Percentiles rank a stretch among this genome's conserved stretches.
Conservation (phyloP, 2,113 vertebrate species). For the zebrafish (Danio rerio) region DNA sequence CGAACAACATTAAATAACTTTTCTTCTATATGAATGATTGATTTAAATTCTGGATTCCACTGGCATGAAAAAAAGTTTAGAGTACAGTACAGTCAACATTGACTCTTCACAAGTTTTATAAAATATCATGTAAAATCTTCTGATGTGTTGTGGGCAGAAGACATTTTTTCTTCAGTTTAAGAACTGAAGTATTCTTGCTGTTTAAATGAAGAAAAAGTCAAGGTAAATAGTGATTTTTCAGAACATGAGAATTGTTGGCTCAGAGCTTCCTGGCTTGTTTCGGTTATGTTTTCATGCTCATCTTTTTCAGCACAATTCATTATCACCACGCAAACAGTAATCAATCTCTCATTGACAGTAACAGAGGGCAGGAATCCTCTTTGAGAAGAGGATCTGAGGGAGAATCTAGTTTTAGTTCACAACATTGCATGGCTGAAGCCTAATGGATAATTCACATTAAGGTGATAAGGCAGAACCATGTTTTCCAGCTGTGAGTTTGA, state of each 20-base stretch:
- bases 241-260: neutral
- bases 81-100: neutral
- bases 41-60: neutral
- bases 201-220: neutral
- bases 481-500: constrained; percentile 16
- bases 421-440: neutral
- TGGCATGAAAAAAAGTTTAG: neutral
- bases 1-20: neutral
- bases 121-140: neutral
- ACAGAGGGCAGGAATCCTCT: constrained; percentile 1
- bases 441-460: neutral
- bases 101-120: neutral
- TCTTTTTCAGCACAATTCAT: neutral
- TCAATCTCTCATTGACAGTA: constrained; percentile 10
- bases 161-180: neutral
- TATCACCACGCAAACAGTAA: constrained; percentile 28
- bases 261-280: neutral
- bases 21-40: neutral
- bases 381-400: constrained; percentile 19
- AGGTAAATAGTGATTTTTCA: neutral
- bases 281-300: neutral
- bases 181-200: neutral
- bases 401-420: neutral
- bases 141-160: neutral
- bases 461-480: constrained; percentile 7